phyloP scores from a whole-genome alignment of 2,888 invertebrate species.

The Hetaerina titia region DNA sequence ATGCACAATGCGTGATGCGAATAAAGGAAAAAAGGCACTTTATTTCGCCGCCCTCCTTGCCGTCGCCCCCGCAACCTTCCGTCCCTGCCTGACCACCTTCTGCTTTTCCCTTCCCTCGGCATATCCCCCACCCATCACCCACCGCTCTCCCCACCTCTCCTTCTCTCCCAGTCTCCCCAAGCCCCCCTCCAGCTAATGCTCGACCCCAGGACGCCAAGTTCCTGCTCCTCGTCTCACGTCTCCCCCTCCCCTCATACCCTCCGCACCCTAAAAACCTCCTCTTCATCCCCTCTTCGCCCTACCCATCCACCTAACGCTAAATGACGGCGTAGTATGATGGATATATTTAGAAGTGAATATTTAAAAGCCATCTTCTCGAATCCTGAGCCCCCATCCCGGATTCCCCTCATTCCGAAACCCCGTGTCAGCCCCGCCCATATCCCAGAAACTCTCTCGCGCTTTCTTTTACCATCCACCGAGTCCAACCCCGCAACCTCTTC shows the following conservation, averaged over 20 bases:
- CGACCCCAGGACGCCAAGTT: not conserved
- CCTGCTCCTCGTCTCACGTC: not conserved
- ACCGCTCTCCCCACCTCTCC: not conserved
- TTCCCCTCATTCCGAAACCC: not conserved
- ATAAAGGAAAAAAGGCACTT: constrained; percentile 23
- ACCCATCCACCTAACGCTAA: not conserved
- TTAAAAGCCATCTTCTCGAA: constrained; percentile 27
- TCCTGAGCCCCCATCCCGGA: not conserved
- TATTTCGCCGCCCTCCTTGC: not conserved
- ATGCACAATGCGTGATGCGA: constrained; percentile 18
- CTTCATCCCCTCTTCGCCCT: no score
- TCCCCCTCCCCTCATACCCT: not conserved
- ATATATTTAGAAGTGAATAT: constrained; percentile 62
- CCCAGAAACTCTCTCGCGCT: not conserved
- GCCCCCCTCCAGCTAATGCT: not conserved
- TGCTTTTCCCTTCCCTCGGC: not conserved
- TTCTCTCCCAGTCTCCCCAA: not conserved
- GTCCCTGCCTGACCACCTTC: not conserved
- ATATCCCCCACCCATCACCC: not conserved
- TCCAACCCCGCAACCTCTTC: not conserved
- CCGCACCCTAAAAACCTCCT: not conserved
- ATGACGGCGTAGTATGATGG: constrained; percentile 49
- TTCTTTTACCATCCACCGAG: not conserved
- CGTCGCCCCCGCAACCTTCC: constrained; percentile 3
- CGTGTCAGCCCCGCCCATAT: not conserved